A percentile compares a stretch with the other conserved stretches of the same genome.
Conservation (phyloP, 2,888 invertebrate species). For the Dasypogon diadema region DNA sequence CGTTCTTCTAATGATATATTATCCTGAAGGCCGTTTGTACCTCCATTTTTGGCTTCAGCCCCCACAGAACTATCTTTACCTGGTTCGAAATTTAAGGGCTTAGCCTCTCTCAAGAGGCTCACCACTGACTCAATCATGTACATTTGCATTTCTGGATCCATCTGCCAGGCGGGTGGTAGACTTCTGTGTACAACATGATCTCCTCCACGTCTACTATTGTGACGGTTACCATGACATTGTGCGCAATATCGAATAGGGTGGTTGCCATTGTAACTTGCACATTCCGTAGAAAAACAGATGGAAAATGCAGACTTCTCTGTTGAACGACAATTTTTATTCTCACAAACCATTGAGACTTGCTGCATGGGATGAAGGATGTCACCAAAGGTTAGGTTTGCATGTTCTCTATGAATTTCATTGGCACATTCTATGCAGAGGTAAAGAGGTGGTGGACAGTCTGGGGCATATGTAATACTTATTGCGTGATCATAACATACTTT, state of each 20-base stretch:
- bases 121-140: conserved; percentile 96
- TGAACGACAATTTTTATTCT: conserved; percentile 97
- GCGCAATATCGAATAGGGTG: conserved; percentile 94
- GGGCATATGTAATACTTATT: conserved; percentile 87
- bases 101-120: conserved; percentile 92
- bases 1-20: conserved; percentile 87
- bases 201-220: conserved; percentile 86
- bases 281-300: conserved; percentile 97
- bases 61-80: conserved; percentile 69
- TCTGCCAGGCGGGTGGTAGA: conserved; percentile 87
- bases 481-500: conserved; percentile 96
- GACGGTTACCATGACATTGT: conserved; percentile 89
- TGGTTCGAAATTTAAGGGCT: conserved; percentile 79
- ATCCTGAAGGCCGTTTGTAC: conserved; percentile 70
- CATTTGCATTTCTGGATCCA: conserved; percentile 91
- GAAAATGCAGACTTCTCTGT: conserved; percentile 92
- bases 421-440: conserved; percentile 97
- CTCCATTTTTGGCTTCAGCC: conserved; percentile 67
- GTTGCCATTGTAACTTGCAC: conserved; percentile 95
- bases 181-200: conserved; percentile 93
- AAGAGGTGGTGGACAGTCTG: conserved; percentile 91
- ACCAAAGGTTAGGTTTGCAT: conserved; percentile 86
- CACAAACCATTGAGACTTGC: conserved; percentile 94
- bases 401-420: conserved; percentile 89
- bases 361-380: conserved; percentile 94